Evolutionary conservation across 2,113 vertebrate genomes (phyloP), one percentile per base, ranked within the genome.

Genomic region (Chiloscyllium plagiosum): DNA sequence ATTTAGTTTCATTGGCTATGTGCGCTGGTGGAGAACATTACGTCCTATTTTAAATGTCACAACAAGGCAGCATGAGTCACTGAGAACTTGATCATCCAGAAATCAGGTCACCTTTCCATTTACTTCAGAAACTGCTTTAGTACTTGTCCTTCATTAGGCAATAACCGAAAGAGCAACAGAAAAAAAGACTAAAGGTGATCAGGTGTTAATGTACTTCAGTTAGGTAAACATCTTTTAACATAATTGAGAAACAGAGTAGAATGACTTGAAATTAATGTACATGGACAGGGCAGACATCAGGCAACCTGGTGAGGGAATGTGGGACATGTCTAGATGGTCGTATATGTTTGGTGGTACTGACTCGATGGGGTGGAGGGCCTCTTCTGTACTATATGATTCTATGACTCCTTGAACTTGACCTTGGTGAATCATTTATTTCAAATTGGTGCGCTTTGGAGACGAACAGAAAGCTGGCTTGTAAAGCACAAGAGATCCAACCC

Each of bases 11-110:
- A 95, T 52, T 76, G 69, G 42, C 94, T 50, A 47, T 50, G 29
- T 72, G 69, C 42, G 42, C 47, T 76, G 68, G 42, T 50, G 13
- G 68, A 72, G 94, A 95, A 95, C 94, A 95, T 70, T 70, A 52
- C 37, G 68, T 95, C 52, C 94, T 22, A 19, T 52, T 33, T 95
- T 72, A 95, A 95, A 95, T 95, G 94, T 95, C 93, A 95, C 69
- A 65, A 65, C n/a, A 19, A 42, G 69, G 26, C 69, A 52, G 68
- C 47, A 52, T 95, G 66, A 72, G 94, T 95, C 68, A 95, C 69
- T 33, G 94, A 72, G 94, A 69, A 76, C 69, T 70, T 95, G 69
- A 95, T 52, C 94, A n/a, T 33, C 26, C 50, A 61, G 87, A 61
- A 52, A 90, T 29, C 87, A 90, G 87, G 10, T 56, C 52, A 95